These are phyloP conservation scores for Plecturocebus donacophilus DNA, from an alignment of 2,113 vertebrate genomes.

Conservation along the genomic window DNA sequence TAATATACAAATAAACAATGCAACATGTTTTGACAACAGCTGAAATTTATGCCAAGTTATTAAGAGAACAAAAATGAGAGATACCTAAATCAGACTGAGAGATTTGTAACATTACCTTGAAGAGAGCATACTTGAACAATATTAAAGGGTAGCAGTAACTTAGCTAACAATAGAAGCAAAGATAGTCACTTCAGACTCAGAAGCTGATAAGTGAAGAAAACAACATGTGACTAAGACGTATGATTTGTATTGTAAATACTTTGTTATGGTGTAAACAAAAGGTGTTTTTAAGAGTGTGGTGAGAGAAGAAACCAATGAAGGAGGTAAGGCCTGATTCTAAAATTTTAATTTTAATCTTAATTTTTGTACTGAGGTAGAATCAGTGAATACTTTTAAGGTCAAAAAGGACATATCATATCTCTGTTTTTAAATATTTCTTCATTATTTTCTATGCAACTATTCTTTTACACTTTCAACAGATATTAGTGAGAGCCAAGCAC, in stretches of 20 bases:
- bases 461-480: not conserved
- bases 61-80: conserved; percentile 16
- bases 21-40: not conserved
- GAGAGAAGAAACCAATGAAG: not conserved
- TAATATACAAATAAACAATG: not conserved
- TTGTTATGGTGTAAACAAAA: not conserved
- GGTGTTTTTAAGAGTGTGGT: not conserved
- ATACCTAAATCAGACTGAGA: not conserved
- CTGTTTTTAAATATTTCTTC: not conserved
- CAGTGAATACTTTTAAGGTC: not conserved
- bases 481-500: not conserved
- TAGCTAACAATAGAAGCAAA: not conserved
- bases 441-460: not conserved
- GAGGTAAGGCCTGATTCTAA: not conserved
- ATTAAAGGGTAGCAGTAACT: not conserved
- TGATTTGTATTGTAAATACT: not conserved
- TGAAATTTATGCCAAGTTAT: not conserved
- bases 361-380: not conserved
- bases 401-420: not conserved
- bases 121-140: not conserved
- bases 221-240: not conserved
- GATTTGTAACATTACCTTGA: not conserved
- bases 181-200: not conserved
- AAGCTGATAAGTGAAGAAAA: not conserved
- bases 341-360: not conserved